These are phyloP conservation scores for Drosophila mayaguana DNA, from an alignment of 2,888 invertebrate species.

Conservation along the genomic window DNA sequence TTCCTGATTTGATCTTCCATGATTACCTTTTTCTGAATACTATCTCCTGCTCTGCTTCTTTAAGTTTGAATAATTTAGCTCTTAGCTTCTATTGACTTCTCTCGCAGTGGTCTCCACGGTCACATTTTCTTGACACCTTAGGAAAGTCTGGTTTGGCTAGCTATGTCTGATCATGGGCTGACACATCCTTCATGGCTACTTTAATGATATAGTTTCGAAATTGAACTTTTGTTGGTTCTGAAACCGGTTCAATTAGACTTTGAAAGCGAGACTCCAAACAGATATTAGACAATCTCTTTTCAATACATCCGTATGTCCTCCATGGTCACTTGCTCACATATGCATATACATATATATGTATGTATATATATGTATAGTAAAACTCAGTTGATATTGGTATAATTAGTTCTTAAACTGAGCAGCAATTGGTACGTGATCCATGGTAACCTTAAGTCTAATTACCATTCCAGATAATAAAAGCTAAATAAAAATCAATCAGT, in stretches of 20 bases:
- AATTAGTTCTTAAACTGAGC: neutral
- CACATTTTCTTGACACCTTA: neutral
- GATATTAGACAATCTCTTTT: neutral
- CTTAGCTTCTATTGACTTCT: neutral
- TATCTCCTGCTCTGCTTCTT: too few species aligned
- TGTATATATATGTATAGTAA: neutral
- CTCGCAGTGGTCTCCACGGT: too few species aligned
- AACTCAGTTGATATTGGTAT: neutral
- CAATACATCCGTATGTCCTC: neutral
- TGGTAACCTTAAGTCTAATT: neutral
- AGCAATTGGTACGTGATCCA: neutral
- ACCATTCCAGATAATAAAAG: neutral
- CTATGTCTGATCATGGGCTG: neutral
- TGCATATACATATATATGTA: neutral
- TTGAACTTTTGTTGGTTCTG: neutral
- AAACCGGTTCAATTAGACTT: slow-evolving; percentile 6
- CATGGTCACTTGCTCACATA: too few species aligned
- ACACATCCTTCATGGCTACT: slow-evolving; percentile 9
- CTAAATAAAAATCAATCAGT: slow-evolving; percentile 9
- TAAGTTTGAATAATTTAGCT: too few species aligned
- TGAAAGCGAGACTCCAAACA: neutral
- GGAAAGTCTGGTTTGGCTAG: neutral
- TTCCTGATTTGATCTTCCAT: too few species aligned
- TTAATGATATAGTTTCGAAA: neutral
- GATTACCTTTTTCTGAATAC: too few species aligned